Evolutionary conservation across 2,888 invertebrate species (phyloP), one percentile per base, ranked within the genome.

Genomic region (Carterocephalus palaemon): DNA sequence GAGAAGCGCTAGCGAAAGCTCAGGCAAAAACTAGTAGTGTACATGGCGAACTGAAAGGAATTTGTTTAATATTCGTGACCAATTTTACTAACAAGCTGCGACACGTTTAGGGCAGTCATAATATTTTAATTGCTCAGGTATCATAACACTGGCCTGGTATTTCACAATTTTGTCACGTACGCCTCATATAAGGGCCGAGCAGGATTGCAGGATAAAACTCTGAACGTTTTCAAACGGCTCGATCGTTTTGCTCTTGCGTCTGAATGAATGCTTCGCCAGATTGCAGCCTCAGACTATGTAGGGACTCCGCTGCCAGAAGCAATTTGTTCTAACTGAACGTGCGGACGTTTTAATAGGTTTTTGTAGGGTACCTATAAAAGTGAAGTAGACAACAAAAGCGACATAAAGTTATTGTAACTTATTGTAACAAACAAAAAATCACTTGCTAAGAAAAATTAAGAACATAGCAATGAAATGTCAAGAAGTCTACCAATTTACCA

Each of bases 261-360:
- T 45, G 36, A 45, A 37, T 22, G 37, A 31, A 45, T 31, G 24
- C 19, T 37, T 31, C 31, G 43, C 36, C 29, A 23, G 37, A 45
- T 31, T 45, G 43, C 43, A 24, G 43, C 8, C 20, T 23, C 20
- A 38, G 15, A 7, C 20, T 28, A n/a, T 22, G 37, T 10, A 34
- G 34, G 20, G 34, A 45, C 37, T 33, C 36, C 31, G 37, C 17
- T 23, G 3, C 23, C 23, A 29, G 12, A 45, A 37, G 17, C 43
- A 37, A 45, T 45, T 45, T 45, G 19, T 45, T 29, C 43, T 43
- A 29, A 26, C 22, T 22, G 29, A 22, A 43, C 36, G 28, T 43
- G 29, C 29, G 36, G 29, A 22, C 20, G 3, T 43, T 42, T 42
- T 43, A 43, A 43, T 36, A 23, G 43, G 22, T 36, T 22, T 13